phyloP scores from a whole-genome alignment of 2,888 invertebrate species.

The Lochmaea capreae region DNA sequence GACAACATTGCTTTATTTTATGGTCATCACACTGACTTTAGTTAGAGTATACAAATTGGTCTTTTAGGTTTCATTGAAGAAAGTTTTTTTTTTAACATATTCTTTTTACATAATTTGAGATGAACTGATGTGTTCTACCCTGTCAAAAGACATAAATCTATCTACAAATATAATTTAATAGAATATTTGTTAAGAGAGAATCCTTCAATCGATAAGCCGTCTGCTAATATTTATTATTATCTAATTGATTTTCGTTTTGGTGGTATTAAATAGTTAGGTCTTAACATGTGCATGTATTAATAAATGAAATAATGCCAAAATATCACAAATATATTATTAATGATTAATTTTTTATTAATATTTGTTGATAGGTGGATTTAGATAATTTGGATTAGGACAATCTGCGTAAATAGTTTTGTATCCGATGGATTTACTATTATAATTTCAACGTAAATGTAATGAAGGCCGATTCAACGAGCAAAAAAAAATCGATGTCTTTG shows the following conservation, averaged over 20 bases:
- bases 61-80: no score
- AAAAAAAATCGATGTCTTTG: no score
- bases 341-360: conserved; percentile 8
- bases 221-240: conserved; percentile 34
- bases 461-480: no score
- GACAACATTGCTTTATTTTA: no score
- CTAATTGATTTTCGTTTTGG: conserved; percentile 29
- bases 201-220: conserved; percentile 32
- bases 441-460: neutral
- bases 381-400: conserved; percentile 1
- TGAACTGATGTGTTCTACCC: neutral
- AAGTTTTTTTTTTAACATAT: neutral
- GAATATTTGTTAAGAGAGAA: conserved; percentile 32
- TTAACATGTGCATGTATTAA: conserved; percentile 15
- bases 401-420: neutral
- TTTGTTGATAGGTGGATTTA: conserved; percentile 4
- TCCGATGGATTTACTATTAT: neutral
- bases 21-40: no score
- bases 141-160: conserved; percentile 7
- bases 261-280: conserved; percentile 16
- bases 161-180: neutral
- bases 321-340: neutral
- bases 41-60: no score
- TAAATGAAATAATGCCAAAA: conserved; percentile 10
- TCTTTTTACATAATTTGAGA: neutral